Evolutionary conservation across 2,113 vertebrate species (phyloP), one percentile per base, ranked within the genome.

Genomic region (Lasiurus borealis): DNA sequence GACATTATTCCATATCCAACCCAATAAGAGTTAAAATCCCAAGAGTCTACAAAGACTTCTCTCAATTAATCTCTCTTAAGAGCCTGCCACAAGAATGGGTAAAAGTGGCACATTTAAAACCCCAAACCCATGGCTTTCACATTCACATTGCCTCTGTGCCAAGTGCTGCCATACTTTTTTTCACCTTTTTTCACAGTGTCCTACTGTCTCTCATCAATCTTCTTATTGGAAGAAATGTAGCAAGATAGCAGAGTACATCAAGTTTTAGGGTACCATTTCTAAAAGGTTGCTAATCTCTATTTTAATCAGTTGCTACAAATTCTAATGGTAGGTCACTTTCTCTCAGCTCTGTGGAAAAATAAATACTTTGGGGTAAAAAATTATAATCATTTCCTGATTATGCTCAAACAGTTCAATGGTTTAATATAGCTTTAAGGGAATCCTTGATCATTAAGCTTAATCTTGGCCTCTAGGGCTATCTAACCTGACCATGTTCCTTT

Each of bases 21-120:
- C 82, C 3, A 90, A 12, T 80, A 82, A 86, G 48, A 68, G 52
- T 44, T 93, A 90, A 95, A 95, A 93, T 62, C 44, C n/a, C 69
- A 90, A 31, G 64, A 62, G 40, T 90, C 44, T 29, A 31, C 52
- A 34, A 72, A 52, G 23, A 78, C 34, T 68, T 90, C 40, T 10
- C 66, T 87, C 48, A 71, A 50, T 78, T 29, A 76, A 59, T 40
- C 34, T 31, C 21, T n/a, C 27, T 21, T 34, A 44, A 80, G 52
- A 75, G 13, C 13, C 23, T 19, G 5, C 59, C 68, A 69, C 44
- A 54, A n/a, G 18, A 73, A 71, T 2, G 16, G 0, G 13, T 64
- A 34, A 66, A 36, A 44, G 13, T 0, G 44, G 27, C 11, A 44
- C 25, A 16, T 23, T 54, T 44, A 34, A 89, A 78, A 29, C 27